A percentile compares a stretch with the other conserved stretches of the same genome.
Evolutionary conservation across 2,888 invertebrate species (phyloP).

Genomic region (Gerris lacustris): DNA sequence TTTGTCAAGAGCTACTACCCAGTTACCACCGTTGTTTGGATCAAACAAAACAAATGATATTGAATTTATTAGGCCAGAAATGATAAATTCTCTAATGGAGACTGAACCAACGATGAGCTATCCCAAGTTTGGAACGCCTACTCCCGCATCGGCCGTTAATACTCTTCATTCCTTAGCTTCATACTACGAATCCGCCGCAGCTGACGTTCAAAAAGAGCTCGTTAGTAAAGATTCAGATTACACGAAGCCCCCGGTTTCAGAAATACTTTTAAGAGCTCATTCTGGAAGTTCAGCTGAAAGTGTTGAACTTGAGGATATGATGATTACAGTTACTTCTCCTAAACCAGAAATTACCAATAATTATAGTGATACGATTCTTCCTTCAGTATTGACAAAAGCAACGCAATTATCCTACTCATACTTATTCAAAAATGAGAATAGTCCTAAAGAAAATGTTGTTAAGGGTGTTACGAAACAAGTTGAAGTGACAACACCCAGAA

Average conservation of each 20-base stretch:
- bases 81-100: conserved; percentile 24
- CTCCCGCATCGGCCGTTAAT: conserved; percentile 23
- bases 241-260: conserved; percentile 20
- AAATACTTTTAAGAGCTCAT: conserved; percentile 28
- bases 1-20: not conserved
- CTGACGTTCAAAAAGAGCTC: conserved; percentile 28
- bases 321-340: conserved; percentile 26
- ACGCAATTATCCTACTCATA: conserved; percentile 52
- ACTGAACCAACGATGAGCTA: conserved; percentile 13
- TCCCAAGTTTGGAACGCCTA: not conserved
- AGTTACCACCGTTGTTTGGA: not conserved
- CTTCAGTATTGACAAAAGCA: conserved; percentile 51
- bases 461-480: not conserved
- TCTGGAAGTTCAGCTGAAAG: conserved; percentile 24
- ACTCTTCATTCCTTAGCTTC: conserved; percentile 55
- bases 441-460: not conserved
- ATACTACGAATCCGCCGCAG: conserved; percentile 47
- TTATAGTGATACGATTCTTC: conserved; percentile 31
- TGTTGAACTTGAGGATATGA: conserved; percentile 18
- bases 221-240: conserved; percentile 22
- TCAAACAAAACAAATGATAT: conserved; percentile 2
- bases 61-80: conserved; percentile 24
- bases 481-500: not conserved
- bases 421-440: conserved; percentile 29
- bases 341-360: conserved; percentile 28